Base-by-base conservation (phyloP, 1,140 invertebrate species). In the Drosophila malerkotliana region DNA sequence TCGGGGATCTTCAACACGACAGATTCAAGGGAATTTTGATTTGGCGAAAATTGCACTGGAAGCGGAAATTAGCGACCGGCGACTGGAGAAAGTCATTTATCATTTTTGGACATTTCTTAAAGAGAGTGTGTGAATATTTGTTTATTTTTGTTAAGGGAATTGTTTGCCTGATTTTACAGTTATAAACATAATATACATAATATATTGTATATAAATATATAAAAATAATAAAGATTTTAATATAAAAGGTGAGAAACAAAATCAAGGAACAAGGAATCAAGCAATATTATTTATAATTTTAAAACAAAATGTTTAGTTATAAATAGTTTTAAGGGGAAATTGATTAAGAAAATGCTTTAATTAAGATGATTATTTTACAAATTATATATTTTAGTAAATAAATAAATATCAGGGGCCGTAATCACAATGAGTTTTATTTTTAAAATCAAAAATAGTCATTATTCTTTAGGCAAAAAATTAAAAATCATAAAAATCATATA, bases 1-100 rank as follows among this genome's bases (percentile, higher is more conserved):
- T 71, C 62, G 61, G 66, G 66, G 18, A 76, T 69, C 58, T 77
- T 44, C 75, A 68, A 72, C 81, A 69, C 74, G 83, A 87, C 83
- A 87, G 56, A 79, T 87, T 87, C 82, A 66, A 47, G 47, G 71
- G 75, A 87, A 88, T 82, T 76, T 82, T 72, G 62, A 82, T 72
- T 79, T 88, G 69, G 78, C 62, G 66, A 82, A 85, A 85, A 85
- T 87, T 85, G 63, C 60, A 74, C 60, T 59, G 49, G 64, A 75
- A 68, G 80, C 66, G 83, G 75, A 85, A 85, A 85, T 82, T 75
- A 88, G 48, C 56, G 60, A 28, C 18, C 32, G 47, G 63, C 51
- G 10, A 32, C 24, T 30, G 63, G 44, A 51, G 41, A 71, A 69
- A 71, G 63, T 69, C 67, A 85, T 85, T 88, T 85, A 87, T 85